A percentile compares a stretch with the other conserved stretches of the same genome.
These are phyloP conservation scores for Tuta absoluta DNA, from an alignment of 2,888 invertebrate species.

Conservation along the genomic window DNA sequence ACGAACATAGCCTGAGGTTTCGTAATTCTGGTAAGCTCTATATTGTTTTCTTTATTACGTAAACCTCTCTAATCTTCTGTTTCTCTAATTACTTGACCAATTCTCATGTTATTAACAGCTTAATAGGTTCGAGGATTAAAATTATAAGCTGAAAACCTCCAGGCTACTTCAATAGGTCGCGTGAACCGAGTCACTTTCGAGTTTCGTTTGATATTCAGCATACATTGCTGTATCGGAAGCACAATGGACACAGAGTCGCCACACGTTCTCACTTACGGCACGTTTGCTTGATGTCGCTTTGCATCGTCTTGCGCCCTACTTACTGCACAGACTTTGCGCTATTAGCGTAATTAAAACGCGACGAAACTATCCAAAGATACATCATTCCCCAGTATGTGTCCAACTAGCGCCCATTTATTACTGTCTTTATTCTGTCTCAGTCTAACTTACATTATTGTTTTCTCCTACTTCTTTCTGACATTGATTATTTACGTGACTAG, in stretches of 20 bases:
- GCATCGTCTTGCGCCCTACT: slow-evolving; percentile 69
- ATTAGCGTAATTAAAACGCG: slow-evolving; percentile 79
- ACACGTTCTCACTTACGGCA: slow-evolving; percentile 35
- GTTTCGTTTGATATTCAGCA: neutral
- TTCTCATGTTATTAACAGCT: neutral
- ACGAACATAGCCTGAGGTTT: neutral
- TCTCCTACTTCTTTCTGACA: slow-evolving; percentile 10
- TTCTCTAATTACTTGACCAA: neutral
- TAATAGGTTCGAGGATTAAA: neutral
- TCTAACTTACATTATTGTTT: slow-evolving; percentile 25
- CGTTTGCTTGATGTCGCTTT: slow-evolving; percentile 51
- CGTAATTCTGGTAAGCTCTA: neutral
- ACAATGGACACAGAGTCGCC: neutral
- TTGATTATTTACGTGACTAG: slow-evolving; percentile 11
- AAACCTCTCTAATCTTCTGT: neutral
- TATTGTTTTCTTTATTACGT: slow-evolving; percentile 10
- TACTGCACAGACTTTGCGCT: slow-evolving; percentile 69
- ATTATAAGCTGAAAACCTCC: neutral
- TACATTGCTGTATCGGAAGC: neutral
- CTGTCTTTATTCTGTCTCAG: slow-evolving; percentile 6
- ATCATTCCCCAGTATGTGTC: slow-evolving; percentile 49
- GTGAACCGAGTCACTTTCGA: neutral
- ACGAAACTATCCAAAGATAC: slow-evolving; percentile 67
- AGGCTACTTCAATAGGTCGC: neutral
- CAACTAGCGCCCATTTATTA: slow-evolving; percentile 46